phyloP scores from a whole-genome alignment of 2,888 invertebrate genomes.

The Latheticus oryzae region DNA sequence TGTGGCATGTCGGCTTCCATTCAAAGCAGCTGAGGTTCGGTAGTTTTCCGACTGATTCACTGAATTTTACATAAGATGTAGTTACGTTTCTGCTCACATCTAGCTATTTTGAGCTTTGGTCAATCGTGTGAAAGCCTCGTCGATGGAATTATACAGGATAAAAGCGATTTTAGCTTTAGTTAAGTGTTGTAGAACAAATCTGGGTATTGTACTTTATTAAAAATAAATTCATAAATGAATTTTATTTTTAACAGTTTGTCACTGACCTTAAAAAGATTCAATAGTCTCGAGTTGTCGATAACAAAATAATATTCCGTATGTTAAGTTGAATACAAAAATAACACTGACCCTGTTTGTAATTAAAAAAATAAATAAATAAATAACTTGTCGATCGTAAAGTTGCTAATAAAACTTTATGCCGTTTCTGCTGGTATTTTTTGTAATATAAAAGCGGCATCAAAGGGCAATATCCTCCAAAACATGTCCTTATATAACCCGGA shows the following conservation, averaged over 20 bases:
- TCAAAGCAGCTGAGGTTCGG: neutral
- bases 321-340: too few species aligned
- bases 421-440: too few species aligned
- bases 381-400: too few species aligned
- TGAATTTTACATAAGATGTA: constrained; percentile 26
- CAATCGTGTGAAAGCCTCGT: constrained; percentile 14
- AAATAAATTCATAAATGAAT: too few species aligned
- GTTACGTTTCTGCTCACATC: constrained; percentile 12
- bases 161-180: constrained; percentile 18
- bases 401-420: too few species aligned
- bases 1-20: neutral
- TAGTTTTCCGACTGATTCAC: constrained; percentile 14
- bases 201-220: neutral
- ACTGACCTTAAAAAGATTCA: constrained; percentile 6
- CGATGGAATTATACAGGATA: constrained; percentile 22
- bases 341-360: too few species aligned
- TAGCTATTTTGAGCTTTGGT: constrained; percentile 11
- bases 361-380: too few species aligned
- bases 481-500: constrained; percentile 7
- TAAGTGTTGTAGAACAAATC: constrained; percentile 6
- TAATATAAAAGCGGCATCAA: too few species aligned
- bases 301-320: too few species aligned
- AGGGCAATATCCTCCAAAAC: constrained; percentile 3
- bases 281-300: too few species aligned
- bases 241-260: constrained; percentile 6